These are phyloP conservation scores for Spicauda simplicius DNA, from an alignment of 2,888 invertebrate species.

Conservation along the genomic window DNA sequence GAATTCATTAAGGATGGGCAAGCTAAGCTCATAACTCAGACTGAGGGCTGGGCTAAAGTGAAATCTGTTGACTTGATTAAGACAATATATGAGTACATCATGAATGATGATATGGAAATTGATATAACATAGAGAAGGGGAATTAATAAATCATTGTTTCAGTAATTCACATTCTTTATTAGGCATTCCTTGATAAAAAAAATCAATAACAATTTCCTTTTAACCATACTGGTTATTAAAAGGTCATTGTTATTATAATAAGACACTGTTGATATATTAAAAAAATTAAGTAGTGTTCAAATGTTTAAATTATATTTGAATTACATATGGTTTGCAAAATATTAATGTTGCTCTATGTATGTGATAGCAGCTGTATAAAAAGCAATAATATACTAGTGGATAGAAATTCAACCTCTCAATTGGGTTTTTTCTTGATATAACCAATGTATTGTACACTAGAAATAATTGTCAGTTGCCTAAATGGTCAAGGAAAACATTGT, in stretches of 20 bases:
- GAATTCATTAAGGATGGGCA: constrained; percentile 79
- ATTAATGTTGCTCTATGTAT: too few relatives aligned
- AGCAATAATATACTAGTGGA: too few relatives aligned
- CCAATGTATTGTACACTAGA: too few relatives aligned
- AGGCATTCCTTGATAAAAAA: not conserved
- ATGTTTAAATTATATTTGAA: not conserved
- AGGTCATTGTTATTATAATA: too few relatives aligned
- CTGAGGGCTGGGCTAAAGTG: constrained; percentile 72
- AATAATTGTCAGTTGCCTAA: too few relatives aligned
- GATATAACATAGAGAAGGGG: constrained; percentile 47
- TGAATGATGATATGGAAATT: constrained; percentile 69
- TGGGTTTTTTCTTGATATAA: too few relatives aligned
- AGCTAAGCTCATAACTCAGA: constrained; percentile 71
- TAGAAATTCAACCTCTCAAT: too few relatives aligned
- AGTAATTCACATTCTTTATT: not conserved
- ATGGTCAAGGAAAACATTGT: too few relatives aligned
- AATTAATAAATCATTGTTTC: not conserved
- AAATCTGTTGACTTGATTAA: constrained; percentile 75
- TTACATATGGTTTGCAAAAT: not conserved
- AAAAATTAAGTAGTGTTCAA: not conserved
- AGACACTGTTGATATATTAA: not conserved
- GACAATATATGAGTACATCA: constrained; percentile 73
- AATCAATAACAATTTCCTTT: too few relatives aligned
- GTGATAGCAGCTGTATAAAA: too few relatives aligned
- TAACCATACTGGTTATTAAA: too few relatives aligned